Evolutionary conservation across 2,888 invertebrate species (phyloP).

Genomic region (Balanococcus diminutus): DNA sequence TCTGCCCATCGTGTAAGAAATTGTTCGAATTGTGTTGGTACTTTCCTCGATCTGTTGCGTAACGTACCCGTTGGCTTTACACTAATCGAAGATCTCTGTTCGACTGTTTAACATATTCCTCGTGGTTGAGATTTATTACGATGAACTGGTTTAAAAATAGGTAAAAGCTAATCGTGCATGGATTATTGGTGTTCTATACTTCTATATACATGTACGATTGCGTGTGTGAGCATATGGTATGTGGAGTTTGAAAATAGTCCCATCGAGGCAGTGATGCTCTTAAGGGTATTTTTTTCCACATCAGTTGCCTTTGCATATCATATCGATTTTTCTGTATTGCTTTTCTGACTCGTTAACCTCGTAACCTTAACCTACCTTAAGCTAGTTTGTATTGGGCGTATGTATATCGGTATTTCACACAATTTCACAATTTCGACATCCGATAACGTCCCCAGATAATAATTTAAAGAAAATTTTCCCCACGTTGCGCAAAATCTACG

Average conservation of each 20-base stretch:
- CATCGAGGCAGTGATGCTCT: not conserved
- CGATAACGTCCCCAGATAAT: not conserved
- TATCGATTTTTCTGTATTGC: not conserved
- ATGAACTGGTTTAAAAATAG: slow-evolving; percentile 45
- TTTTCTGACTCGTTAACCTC: slow-evolving; percentile 13
- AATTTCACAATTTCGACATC: not conserved
- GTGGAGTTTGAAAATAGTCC: not conserved
- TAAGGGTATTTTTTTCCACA: not conserved
- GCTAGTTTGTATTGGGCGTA: slow-evolving; percentile 1
- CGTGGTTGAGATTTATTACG: slow-evolving; percentile 41
- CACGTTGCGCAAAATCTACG: not conserved
- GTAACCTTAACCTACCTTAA: slow-evolving; percentile 24
- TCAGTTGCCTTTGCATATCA: not conserved
- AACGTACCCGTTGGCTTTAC: slow-evolving; percentile 47
- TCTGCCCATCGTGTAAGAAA: slow-evolving; percentile 45
- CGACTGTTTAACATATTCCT: slow-evolving; percentile 21
- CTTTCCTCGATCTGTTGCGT: slow-evolving; percentile 45
- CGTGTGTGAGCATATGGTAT: not conserved
- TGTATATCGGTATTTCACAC: not conserved
- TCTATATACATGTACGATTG: not conserved
- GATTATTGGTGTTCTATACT: not conserved
- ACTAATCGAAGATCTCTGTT: slow-evolving; percentile 47
- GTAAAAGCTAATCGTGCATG: slow-evolving; percentile 43
- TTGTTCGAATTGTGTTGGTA: slow-evolving; percentile 33
- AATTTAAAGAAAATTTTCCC: not conserved